These are phyloP conservation scores for Stenichneumon culpator DNA, from an alignment of 2,888 invertebrate genomes.

Conservation along the genomic window DNA sequence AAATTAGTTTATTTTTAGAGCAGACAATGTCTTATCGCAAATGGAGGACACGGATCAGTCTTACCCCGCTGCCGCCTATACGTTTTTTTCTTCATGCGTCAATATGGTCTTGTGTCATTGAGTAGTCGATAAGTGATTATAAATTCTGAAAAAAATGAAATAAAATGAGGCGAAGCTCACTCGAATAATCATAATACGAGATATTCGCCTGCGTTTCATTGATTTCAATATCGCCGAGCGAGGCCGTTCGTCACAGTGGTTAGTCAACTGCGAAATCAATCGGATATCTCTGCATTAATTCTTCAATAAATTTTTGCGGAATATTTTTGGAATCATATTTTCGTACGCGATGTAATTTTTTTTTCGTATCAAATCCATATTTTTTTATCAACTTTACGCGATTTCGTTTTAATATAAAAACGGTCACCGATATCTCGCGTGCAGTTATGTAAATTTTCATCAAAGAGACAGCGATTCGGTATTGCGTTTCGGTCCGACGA, in stretches of 20 bases:
- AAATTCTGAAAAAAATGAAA: constrained; percentile 33
- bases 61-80: background rate
- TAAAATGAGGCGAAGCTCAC: constrained; percentile 19
- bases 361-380: background rate
- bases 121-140: background rate
- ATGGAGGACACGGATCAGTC: too few relatives aligned
- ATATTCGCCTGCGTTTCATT: constrained; percentile 13
- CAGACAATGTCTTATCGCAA: too few relatives aligned
- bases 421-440: constrained; percentile 49
- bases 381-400: constrained; percentile 2
- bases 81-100: background rate
- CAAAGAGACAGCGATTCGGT: background rate
- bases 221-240: constrained; percentile 31
- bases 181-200: constrained; percentile 37
- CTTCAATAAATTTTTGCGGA: background rate
- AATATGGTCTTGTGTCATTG: too few relatives aligned
- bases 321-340: background rate
- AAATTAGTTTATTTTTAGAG: too few relatives aligned
- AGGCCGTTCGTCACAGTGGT: background rate
- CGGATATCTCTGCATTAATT: background rate
- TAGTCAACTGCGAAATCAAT: constrained; percentile 27
- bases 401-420: background rate
- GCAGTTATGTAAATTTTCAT: constrained; percentile 28
- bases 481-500: constrained; percentile 23
- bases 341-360: background rate